phyloP scores from a whole-genome alignment of 2,797 vertebrate genomes.

The Neostethus bicornis region DNA sequence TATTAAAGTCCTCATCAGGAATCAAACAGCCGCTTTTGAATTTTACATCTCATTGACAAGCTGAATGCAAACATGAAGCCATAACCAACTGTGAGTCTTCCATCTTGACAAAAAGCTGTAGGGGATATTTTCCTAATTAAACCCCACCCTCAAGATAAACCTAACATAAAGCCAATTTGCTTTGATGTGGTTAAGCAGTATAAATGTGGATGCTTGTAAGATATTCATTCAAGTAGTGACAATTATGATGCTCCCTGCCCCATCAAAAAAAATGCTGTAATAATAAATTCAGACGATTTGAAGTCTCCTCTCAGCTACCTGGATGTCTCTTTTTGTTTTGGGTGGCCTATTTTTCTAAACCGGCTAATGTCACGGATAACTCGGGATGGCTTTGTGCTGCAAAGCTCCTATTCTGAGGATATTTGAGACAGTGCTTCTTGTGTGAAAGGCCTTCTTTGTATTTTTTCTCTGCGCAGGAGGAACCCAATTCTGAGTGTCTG shows the following conservation, averaged over 20 bases:
- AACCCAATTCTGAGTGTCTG: slow-evolving; percentile 9
- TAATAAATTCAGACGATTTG: slow-evolving; percentile 62
- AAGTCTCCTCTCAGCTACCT: slow-evolving; percentile 66
- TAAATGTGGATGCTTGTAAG: slow-evolving; percentile 56
- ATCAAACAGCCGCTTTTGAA: slow-evolving; percentile 64
- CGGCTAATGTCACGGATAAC: slow-evolving; percentile 63
- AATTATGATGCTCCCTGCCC: slow-evolving; percentile 62
- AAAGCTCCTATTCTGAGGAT: slow-evolving; percentile 34
- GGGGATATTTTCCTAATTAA: slow-evolving; percentile 69
- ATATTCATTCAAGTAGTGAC: slow-evolving; percentile 63
- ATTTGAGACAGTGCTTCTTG: slow-evolving; percentile 26
- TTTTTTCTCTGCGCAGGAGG: slow-evolving; percentile 23
- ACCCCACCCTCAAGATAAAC: slow-evolving; percentile 63
- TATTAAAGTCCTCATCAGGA: slow-evolving; percentile 76
- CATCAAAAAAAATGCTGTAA: slow-evolving; percentile 52
- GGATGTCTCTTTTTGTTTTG: slow-evolving; percentile 63
- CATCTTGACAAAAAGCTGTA: slow-evolving; percentile 56
- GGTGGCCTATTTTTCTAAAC: slow-evolving; percentile 68
- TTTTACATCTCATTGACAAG: slow-evolving; percentile 69
- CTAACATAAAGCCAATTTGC: slow-evolving; percentile 61
- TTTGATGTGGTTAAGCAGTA: slow-evolving; percentile 49
- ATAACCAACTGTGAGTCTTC: slow-evolving; percentile 41
- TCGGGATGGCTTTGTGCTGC: slow-evolving; percentile 50
- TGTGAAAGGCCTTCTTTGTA: slow-evolving; percentile 27
- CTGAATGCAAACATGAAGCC: slow-evolving; percentile 46